Evolutionary conservation across 1,140 invertebrate species (phyloP).

Genomic region (Bombus difficillimus): DNA sequence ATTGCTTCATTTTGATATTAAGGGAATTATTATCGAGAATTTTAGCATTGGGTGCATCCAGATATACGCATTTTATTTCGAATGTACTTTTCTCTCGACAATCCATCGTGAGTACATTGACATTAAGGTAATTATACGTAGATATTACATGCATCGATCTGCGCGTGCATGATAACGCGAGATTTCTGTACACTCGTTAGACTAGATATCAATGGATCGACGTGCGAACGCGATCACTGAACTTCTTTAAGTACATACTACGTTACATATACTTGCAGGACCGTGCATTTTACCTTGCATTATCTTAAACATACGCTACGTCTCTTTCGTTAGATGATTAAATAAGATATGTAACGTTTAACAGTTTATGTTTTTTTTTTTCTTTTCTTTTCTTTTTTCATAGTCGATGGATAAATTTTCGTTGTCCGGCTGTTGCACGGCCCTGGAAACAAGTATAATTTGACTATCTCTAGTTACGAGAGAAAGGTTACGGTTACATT

Average conservation of each 20-base stretch:
- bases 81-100: slow-evolving; percentile 39
- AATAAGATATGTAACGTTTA: not conserved
- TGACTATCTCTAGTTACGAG: slow-evolving; percentile 27
- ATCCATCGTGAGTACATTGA: slow-evolving; percentile 51
- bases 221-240: not conserved
- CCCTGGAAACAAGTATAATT: slow-evolving; percentile 7
- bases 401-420: not conserved
- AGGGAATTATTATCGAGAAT: slow-evolving; percentile 39
- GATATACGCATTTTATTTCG: slow-evolving; percentile 42
- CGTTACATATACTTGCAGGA: slow-evolving; percentile 22
- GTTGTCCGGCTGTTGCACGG: not conserved
- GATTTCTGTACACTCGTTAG: slow-evolving; percentile 28
- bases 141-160: slow-evolving; percentile 48
- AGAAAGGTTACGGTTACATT: slow-evolving; percentile 48
- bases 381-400: too few species aligned
- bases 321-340: not conserved
- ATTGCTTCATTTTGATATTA: not conserved
- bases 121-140: slow-evolving; percentile 34
- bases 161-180: slow-evolving; percentile 46
- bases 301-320: not conserved
- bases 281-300: not conserved
- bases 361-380: not conserved
- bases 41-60: slow-evolving; percentile 42
- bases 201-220: slow-evolving; percentile 16
- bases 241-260: not conserved